These are phyloP conservation scores for Rotaria magnacalcarata DNA, from an alignment of 2,888 invertebrate species.

Conservation along the genomic window DNA sequence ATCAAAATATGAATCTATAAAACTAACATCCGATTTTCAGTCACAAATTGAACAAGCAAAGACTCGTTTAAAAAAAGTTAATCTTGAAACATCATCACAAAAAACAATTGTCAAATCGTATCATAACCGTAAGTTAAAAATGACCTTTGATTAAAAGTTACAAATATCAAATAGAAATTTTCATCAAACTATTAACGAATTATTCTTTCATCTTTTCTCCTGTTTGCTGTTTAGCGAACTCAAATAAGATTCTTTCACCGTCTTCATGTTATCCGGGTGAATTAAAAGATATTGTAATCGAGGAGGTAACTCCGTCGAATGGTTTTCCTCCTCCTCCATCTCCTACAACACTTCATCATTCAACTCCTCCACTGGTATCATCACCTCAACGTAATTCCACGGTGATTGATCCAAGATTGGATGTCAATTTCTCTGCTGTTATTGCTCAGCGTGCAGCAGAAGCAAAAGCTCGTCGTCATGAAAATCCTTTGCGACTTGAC, in stretches of 20 bases:
- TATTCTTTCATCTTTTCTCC: neutral
- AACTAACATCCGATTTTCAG: neutral
- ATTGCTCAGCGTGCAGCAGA: slow-evolving; percentile 46
- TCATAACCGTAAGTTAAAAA: neutral
- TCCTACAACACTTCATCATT: neutral
- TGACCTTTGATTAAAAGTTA: neutral
- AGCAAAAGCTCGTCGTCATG: slow-evolving; percentile 41
- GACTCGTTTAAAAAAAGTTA: neutral
- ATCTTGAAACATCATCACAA: neutral
- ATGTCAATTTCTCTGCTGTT: slow-evolving; percentile 41
- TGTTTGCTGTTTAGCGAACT: neutral
- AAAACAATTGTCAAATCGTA: neutral
- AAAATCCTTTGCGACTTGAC: neutral
- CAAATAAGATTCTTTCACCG: neutral
- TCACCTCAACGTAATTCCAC: neutral
- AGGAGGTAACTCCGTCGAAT: slow-evolving; percentile 1
- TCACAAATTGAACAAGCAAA: slow-evolving; percentile 14
- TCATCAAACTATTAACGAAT: neutral
- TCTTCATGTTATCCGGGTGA: neutral
- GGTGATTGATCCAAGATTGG: slow-evolving; percentile 23
- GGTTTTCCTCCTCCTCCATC: slow-evolving; percentile 26
- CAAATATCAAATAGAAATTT: no score
- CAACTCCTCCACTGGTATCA: neutral
- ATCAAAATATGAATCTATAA: neutral
- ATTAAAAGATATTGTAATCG: slow-evolving; percentile 24